Base-by-base conservation (phyloP, 2,888 invertebrate genomes). In the Ligdia adustata region DNA sequence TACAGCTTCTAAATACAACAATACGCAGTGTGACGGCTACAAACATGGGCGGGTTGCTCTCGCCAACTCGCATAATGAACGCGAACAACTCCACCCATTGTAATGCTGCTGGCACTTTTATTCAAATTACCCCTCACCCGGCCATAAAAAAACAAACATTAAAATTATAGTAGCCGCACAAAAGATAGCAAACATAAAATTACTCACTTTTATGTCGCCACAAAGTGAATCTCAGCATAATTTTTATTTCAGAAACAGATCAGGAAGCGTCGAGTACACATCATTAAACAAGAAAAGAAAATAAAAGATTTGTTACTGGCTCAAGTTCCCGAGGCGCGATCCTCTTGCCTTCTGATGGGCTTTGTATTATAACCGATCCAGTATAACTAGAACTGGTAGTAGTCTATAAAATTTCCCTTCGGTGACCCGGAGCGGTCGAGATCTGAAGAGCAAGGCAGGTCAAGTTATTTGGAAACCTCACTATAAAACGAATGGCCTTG, bases 21-120 rank as follows among this genome's bases (percentile, higher is more conserved):
- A 55, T 44, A 40, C 38, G n/a, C 22, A 22, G 22, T 7, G 22
- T 67, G 67, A 62, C 62, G 55, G 60, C 49, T 52, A 68, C 75
- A 75, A 72, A 73, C 71, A 73, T 62, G 63, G 64, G 63, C 67
- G 64, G 61, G 58, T 46, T 62, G 33, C 59, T 56, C 61, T 52
- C 52, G 49, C 56, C 56, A 43, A 46, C 62, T 60, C 65, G 64
- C 68, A 75, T 77, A 77, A 78, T 76, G 68, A 75, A 76, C 74
- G 62, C 60, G 60, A 63, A 68, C 64, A 61, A 68, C 62, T 62
- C 65, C 60, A 66, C 60, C 71, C 61, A 71, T 70, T 72, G 66
- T 71, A 62, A 65, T 57, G 60, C 48, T 54, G 50, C 52, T 66
- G 66, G 65, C 67, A 69, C 66, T 66, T 69, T 69, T 69, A 68